Base-by-base conservation (phyloP, 2,797 vertebrate genomes). In the Pelodytes ibericus region DNA sequence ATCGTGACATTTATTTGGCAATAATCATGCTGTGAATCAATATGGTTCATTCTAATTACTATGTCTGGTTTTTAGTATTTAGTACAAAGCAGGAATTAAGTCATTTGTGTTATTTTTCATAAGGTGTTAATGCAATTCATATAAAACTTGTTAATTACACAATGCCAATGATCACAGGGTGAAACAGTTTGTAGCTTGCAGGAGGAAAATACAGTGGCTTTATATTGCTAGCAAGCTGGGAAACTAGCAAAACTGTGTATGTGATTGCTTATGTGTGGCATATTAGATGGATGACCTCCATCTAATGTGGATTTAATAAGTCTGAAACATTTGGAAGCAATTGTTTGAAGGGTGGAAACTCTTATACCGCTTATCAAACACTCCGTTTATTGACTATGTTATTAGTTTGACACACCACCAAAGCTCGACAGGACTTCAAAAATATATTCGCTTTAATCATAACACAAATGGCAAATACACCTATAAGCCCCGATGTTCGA, bases 231-330 rank as follows among this genome's bases (percentile, higher is more conserved):
- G 5, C 58, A 31, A 60, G 30, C 31, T 60, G 18, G 2, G 3
- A 58, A 58, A 58, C n/a, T 26, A 16, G 26, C 3, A 30, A n/a
- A n/a, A n/a, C n/a, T n/a, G 2, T n/a, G 22, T 22, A 60, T 60
- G 58, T 9, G 7, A 24, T 25, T 6, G 7, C n/a, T 15, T 15
- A 24, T 53, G 16, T 53, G 49, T n/a, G 58, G 58, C 31, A 31
- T 27, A 60, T 31, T 60, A 60, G 27, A 27, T 16, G 6, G 27
- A 58, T 1, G 20, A 60, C 58, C 30, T 60, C 58, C n/a, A n/a
- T n/a, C n/a, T n/a, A n/a, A n/a, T n/a, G n/a, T 60, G 58, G 58
- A 11, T 31, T n/a, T 60, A 15, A 30, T 60, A 60, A 60, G 58
- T 13, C 11, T 15, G n/a, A 30, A 27, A 29, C 58, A 60, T 60